Base-by-base conservation (phyloP, 2,113 vertebrate genomes). In the Solea senegalensis region DNA sequence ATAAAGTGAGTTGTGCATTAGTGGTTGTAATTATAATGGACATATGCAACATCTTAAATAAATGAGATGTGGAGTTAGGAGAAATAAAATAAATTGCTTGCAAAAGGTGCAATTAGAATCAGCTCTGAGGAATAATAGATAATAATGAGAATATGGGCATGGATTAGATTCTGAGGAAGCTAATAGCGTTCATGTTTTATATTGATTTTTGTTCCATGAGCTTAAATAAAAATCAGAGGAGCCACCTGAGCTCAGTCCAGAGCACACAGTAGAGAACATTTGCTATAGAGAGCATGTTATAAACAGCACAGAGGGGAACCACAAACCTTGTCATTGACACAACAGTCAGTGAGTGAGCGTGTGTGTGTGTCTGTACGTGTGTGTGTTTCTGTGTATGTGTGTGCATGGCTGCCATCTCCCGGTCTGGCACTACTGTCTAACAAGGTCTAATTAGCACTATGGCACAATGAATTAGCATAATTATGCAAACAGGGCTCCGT, bases 381-480 rank as follows among this genome's bases (percentile, higher is more conserved):
- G 67, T 71, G 72, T 70, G 45, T 59, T 62, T 71, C 13, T 28
- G 55, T 65, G 61, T n/a, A 8, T 84, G 81, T 83, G 74, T 85
- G 79, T 78, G 75, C 60, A 9, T 54, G 76, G 61, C 89, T 87
- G 81, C 82, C 85, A 83, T 85, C 83, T 83, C 84, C 74, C 78
- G 81, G 86, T 87, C 86, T 89, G 86, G 80, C 81, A 62, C 89
- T 81, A 92, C 93, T 94, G 91, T 93, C 90, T 90, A 89, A 91
- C 85, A 85, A 89, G 91, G 87, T 90, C 89, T 93, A 93, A 94
- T 93, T 94, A 92, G 88, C 89, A 91, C 85, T 86, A 86, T 84
- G 88, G 85, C 86, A 90, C 71, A 80, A 87, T 84, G 81, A 94
- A 93, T 94, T 92, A 92, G 89, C 92, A 94, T 94, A 93, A 94